A percentile compares a stretch with the other conserved stretches of the same genome.
Evolutionary conservation across 2,888 invertebrate genomes (phyloP).

Genomic region (Camponotus fellah): DNA sequence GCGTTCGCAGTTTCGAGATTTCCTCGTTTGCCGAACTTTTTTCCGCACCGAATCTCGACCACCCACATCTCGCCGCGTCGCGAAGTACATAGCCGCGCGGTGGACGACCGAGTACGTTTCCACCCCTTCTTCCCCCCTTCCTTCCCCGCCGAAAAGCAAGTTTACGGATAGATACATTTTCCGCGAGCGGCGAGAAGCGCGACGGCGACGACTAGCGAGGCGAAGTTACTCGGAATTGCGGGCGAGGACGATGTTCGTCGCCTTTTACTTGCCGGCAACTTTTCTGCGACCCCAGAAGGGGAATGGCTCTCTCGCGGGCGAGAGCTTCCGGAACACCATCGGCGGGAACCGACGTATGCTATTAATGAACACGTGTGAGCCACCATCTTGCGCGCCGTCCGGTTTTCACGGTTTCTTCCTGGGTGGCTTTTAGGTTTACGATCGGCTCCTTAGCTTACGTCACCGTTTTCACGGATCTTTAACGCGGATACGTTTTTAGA

Average conservation of each 20-base stretch:
- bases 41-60: conserved; percentile 64
- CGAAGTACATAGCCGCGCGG: conserved; percentile 65
- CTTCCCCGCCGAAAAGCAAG: conserved; percentile 59
- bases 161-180: conserved; percentile 81
- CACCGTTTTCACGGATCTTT: neutral
- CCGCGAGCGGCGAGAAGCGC: conserved; percentile 68
- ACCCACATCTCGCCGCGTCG: conserved; percentile 60
- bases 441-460: conserved; percentile 27
- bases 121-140: neutral
- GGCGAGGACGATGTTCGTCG: conserved; percentile 71
- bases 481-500: neutral
- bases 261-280: conserved; percentile 76
- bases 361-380: conserved; percentile 79
- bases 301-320: conserved; percentile 49
- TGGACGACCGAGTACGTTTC: conserved; percentile 50
- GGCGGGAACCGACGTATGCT: conserved; percentile 74
- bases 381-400: conserved; percentile 63
- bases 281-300: conserved; percentile 67
- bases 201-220: conserved; percentile 61
- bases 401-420: conserved; percentile 32
- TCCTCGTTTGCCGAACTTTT: conserved; percentile 68
- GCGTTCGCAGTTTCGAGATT: conserved; percentile 64
- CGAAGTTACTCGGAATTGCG: conserved; percentile 78
- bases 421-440: conserved; percentile 37
- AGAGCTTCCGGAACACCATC: conserved; percentile 48